A percentile compares a stretch with the other conserved stretches of the same genome.
Conservation (phyloP, 2,113 vertebrate genomes). For the Lonchura striata region DNA sequence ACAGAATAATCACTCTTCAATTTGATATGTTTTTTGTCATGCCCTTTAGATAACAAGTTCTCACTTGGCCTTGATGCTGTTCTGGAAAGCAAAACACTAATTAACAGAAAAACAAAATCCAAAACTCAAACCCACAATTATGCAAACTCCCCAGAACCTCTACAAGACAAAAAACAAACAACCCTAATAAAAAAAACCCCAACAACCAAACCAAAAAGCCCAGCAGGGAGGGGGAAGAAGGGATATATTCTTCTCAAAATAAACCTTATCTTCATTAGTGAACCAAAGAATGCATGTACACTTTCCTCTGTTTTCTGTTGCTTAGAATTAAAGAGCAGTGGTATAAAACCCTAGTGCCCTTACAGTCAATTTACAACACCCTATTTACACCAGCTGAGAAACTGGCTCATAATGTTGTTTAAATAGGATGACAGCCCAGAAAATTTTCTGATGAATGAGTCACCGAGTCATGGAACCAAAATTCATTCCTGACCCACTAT, state of each 20-base stretch:
- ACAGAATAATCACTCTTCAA: neutral
- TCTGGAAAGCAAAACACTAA: neutral
- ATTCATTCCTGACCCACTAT: slow-evolving; percentile 6
- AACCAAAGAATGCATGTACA: neutral
- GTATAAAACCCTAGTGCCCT: neutral
- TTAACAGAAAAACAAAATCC: neutral
- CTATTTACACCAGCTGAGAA: slow-evolving; percentile 15
- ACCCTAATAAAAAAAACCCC: accelerated
- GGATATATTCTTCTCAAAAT: neutral
- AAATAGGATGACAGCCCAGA: neutral
- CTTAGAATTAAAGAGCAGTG: slow-evolving; percentile 6
- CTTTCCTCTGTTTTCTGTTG: neutral
- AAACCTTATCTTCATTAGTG: neutral
- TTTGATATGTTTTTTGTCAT: neutral
- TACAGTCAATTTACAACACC: neutral
- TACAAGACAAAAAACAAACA: neutral
- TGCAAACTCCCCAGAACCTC: neutral
- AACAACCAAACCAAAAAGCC: neutral
- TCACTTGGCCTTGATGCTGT: neutral
- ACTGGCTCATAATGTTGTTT: neutral
- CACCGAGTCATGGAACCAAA: slow-evolving; percentile 22
- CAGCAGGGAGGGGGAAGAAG: neutral
- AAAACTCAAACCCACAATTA: neutral
- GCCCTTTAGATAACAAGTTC: neutral
- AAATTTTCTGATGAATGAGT: slow-evolving; percentile 45